These are phyloP conservation scores for Tuta absoluta DNA, from an alignment of 2,888 invertebrate species.

Conservation along the genomic window DNA sequence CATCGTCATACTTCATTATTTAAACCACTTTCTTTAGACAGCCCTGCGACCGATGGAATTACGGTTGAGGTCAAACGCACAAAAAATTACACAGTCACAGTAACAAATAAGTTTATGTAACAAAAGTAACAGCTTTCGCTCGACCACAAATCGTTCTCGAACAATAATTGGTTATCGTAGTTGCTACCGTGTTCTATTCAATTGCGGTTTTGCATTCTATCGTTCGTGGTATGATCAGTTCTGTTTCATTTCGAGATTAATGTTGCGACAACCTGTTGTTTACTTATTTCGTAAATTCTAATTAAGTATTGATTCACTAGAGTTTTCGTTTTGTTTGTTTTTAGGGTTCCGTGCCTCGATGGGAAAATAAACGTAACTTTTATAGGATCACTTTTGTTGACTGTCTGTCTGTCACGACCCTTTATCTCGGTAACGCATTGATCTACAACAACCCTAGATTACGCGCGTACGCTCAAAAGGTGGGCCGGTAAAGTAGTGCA, in stretches of 20 bases:
- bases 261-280: not conserved
- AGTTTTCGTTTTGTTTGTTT: too few species aligned
- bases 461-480: too few species aligned
- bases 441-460: too few species aligned
- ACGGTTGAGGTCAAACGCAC: slow-evolving; percentile 24
- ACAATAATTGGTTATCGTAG: slow-evolving; percentile 12
- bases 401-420: too few species aligned
- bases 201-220: slow-evolving; percentile 16
- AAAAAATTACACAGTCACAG: slow-evolving; percentile 24
- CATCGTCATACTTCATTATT: too few species aligned
- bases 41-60: slow-evolving; percentile 19
- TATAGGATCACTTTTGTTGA: too few species aligned
- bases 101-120: slow-evolving; percentile 35
- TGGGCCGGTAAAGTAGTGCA: too few species aligned
- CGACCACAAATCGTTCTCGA: slow-evolving; percentile 33
- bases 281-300: not conserved
- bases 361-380: too few species aligned
- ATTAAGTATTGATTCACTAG: not conserved
- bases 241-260: not conserved
- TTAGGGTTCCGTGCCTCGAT: not conserved
- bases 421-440: too few species aligned
- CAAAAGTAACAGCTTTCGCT: slow-evolving; percentile 33
- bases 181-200: slow-evolving; percentile 2
- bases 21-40: not conserved
- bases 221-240: too few species aligned